These are phyloP conservation scores for Pammene fasciana DNA, from an alignment of 2,888 invertebrate species.

Conservation along the genomic window DNA sequence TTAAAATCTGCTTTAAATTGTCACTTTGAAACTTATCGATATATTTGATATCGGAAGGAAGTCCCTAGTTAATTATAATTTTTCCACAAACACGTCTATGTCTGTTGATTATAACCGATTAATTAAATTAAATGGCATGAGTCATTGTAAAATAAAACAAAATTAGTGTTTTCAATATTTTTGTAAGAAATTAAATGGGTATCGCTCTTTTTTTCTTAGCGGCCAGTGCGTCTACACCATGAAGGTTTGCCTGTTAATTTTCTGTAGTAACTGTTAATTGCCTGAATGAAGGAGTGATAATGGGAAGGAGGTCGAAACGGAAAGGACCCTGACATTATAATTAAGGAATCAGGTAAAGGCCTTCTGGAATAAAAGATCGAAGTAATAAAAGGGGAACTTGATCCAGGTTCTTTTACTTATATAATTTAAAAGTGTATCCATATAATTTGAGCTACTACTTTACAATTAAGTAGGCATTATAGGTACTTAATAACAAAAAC, in stretches of 20 bases:
- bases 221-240: neutral
- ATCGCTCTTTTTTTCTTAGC: neutral
- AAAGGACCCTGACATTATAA: slow-evolving; percentile 9
- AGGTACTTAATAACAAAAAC: neutral
- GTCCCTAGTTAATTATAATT: too few relatives aligned
- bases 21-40: too few relatives aligned
- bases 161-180: too few relatives aligned
- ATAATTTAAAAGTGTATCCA: too few relatives aligned
- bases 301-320: neutral
- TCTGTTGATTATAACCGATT: too few relatives aligned
- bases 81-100: too few relatives aligned
- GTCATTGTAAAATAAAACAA: too few relatives aligned
- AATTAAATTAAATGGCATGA: too few relatives aligned
- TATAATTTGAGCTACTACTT: neutral
- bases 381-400: neutral
- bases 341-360: neutral
- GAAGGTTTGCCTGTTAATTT: slow-evolving; percentile 4
- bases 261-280: slow-evolving; percentile 16
- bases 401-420: neutral
- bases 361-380: neutral
- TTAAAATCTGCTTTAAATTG: too few relatives aligned
- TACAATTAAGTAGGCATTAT: neutral
- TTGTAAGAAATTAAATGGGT: neutral
- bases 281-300: slow-evolving; percentile 1
- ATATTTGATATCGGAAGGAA: too few relatives aligned